phyloP scores from a whole-genome alignment of 2,888 invertebrate genomes.

The Macaria liturata region DNA sequence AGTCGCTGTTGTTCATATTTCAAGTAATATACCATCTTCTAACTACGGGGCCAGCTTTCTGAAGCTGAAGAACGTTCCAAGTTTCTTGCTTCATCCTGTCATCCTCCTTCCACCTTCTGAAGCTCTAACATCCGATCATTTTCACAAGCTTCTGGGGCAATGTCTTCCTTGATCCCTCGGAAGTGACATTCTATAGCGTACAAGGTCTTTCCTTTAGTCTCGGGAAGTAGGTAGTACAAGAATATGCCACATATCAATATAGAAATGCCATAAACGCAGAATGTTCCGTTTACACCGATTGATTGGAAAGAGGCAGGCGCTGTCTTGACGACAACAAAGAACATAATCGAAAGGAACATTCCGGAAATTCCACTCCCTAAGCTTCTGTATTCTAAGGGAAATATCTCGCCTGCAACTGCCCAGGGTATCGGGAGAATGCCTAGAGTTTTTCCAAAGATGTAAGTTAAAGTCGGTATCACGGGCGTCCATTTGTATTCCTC shows the following conservation, averaged over 20 bases:
- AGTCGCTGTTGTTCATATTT: background rate
- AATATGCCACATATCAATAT: conserved; percentile 82
- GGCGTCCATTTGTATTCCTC: conserved; percentile 69
- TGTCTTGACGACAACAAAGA: conserved; percentile 86
- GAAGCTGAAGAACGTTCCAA: conserved; percentile 60
- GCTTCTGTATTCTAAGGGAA: conserved; percentile 84
- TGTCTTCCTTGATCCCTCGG: conserved; percentile 51
- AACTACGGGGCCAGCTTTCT: conserved; percentile 48
- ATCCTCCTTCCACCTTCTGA: conserved; percentile 67
- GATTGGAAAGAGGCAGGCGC: conserved; percentile 80
- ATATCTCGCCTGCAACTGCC: conserved; percentile 88
- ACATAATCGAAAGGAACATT: conserved; percentile 84
- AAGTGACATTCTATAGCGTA: conserved; percentile 86
- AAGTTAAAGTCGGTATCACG: conserved; percentile 76
- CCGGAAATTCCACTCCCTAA: conserved; percentile 86
- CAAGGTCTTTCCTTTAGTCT: conserved; percentile 87
- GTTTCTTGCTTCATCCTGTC: conserved; percentile 39
- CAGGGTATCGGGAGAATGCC: conserved; percentile 87
- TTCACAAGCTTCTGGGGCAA: conserved; percentile 43
- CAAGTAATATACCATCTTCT: conserved; percentile 32
- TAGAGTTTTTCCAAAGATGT: conserved; percentile 82
- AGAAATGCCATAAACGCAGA: conserved; percentile 82
- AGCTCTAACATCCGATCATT: conserved; percentile 69
- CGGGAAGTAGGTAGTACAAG: conserved; percentile 84
- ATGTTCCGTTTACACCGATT: conserved; percentile 83